Percentiles rank a stretch among this genome's conserved stretches.
Conservation (phyloP, 2,797 vertebrate species). For the Mormyrus proboscirostris region DNA sequence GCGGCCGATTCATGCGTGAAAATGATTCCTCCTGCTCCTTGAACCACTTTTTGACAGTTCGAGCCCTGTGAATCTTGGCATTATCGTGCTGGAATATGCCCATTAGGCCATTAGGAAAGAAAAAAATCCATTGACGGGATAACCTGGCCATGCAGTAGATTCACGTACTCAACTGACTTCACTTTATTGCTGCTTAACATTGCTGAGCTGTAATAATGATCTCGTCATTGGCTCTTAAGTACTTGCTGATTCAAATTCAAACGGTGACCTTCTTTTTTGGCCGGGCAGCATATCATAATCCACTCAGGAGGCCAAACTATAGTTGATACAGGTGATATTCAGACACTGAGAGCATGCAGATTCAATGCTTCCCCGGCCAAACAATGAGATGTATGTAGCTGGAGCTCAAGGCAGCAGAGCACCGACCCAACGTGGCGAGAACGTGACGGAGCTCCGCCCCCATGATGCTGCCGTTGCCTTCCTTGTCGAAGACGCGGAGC, state of each 20-base stretch:
- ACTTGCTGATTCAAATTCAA: not conserved
- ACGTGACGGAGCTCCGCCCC: constrained; percentile 76
- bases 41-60: not conserved
- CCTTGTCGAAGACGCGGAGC: constrained; percentile 75
- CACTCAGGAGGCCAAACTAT: not conserved
- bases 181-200: not conserved
- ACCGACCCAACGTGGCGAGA: constrained; percentile 68
- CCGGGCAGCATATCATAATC: not conserved
- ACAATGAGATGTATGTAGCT: not conserved
- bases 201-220: not conserved
- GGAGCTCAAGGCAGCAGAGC: no score
- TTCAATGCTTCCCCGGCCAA: no score
- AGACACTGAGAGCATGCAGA: not conserved
- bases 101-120: not conserved
- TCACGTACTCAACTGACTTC: not conserved
- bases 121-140: not conserved
- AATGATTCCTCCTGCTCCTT: not conserved
- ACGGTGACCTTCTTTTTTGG: not conserved
- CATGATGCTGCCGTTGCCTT: constrained; percentile 76
- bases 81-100: not conserved
- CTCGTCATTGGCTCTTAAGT: not conserved
- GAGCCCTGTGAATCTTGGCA: not conserved
- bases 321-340: not conserved
- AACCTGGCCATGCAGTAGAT: not conserved
- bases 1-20: not conserved